phyloP scores from a whole-genome alignment of 2,113 vertebrate genomes.

The Mustelus asterias region DNA sequence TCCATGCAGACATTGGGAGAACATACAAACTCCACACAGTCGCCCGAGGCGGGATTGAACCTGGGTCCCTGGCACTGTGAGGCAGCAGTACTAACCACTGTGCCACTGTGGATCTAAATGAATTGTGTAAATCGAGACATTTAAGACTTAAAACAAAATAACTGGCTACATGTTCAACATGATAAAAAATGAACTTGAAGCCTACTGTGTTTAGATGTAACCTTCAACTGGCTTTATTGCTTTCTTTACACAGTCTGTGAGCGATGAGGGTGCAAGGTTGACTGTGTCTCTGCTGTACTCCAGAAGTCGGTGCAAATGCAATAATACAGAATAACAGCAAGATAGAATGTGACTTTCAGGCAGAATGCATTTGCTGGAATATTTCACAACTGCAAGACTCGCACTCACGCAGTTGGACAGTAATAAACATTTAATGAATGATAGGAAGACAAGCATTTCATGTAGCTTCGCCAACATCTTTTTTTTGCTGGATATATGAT shows the following conservation, averaged over 20 bases:
- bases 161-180: not conserved
- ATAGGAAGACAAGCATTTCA: not conserved
- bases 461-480: not conserved
- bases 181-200: not conserved
- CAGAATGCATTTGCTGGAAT: not conserved
- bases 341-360: not conserved
- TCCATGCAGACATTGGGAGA: too few species aligned
- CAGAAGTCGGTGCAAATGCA: too few species aligned
- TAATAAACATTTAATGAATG: not conserved
- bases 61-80: too few species aligned
- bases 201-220: not conserved
- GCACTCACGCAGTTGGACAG: not conserved
- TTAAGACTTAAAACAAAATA: not conserved
- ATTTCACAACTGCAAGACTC: not conserved
- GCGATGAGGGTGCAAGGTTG: too few species aligned
- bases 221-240: not conserved
- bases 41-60: too few species aligned
- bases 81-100: too few species aligned
- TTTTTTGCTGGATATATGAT: not conserved
- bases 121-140: not conserved
- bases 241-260: not conserved
- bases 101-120: not conserved
- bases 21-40: too few species aligned
- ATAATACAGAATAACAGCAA: not conserved
- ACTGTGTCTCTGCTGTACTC: not conserved